A percentile compares a stretch with the other conserved stretches of the same genome.
Evolutionary conservation across 2,888 invertebrate species (phyloP).

Genomic region (Caenorhabditis wallacei): DNA sequence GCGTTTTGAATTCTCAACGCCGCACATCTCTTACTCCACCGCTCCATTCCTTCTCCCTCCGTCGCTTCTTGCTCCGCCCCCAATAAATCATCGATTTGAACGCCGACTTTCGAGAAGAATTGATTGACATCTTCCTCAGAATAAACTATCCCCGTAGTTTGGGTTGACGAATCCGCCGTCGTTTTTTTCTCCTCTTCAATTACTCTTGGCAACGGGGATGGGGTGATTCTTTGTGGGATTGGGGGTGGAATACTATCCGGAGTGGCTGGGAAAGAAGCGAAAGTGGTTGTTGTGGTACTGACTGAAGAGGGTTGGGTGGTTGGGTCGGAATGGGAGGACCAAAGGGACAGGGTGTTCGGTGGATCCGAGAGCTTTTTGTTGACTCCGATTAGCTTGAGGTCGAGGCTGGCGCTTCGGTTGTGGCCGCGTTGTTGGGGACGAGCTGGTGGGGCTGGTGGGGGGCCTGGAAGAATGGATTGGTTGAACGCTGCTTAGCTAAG

Average conservation of each 20-base stretch:
- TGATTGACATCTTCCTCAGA: conserved; percentile 47
- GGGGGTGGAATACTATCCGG: conserved; percentile 66
- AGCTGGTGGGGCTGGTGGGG: conserved; percentile 81
- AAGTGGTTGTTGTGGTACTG: conserved; percentile 45
- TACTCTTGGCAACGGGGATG: conserved; percentile 55
- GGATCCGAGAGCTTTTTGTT: conserved; percentile 1
- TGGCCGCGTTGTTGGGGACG: conserved; percentile 78
- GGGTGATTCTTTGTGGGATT: conserved; percentile 66
- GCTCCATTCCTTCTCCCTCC: conserved; percentile 59
- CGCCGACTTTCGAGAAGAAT: conserved; percentile 48
- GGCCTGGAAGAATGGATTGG: conserved; percentile 68
- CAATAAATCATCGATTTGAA: conserved; percentile 64
- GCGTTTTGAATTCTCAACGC: conserved; percentile 77
- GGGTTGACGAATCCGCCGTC: conserved; percentile 6
- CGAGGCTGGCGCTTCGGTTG: conserved; percentile 79
- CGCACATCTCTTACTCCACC: conserved; percentile 65
- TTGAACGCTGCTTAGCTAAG: too few relatives aligned
- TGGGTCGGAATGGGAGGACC: conserved; percentile 48
- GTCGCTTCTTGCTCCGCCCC: conserved; percentile 59
- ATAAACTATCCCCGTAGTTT: conserved; percentile 43
- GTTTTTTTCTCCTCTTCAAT: conserved; percentile 43
- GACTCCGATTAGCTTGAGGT: conserved; percentile 73
- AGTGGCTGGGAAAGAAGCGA: conserved; percentile 56
- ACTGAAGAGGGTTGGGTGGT: conserved; percentile 15
- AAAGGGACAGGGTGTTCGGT: conserved; percentile 44